phyloP scores from a whole-genome alignment of 2,888 invertebrate species.

The Gastracanthus pulcherrimus region DNA sequence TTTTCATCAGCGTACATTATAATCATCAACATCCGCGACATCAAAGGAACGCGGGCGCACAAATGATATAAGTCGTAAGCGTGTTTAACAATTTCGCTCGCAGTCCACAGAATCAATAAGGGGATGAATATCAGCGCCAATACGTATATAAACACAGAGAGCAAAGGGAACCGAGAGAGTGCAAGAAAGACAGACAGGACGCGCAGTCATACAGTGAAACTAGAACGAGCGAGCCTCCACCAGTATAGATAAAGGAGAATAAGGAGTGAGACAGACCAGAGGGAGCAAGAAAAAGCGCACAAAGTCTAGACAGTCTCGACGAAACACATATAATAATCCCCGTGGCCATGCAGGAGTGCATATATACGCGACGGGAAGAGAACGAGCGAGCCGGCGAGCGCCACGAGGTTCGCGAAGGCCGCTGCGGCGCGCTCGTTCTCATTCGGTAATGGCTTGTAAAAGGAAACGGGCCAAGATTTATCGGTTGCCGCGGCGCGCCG shows the following conservation, averaged over 20 bases:
- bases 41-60: conserved; percentile 42
- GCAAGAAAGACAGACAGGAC: conserved; percentile 7
- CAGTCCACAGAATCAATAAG: conserved; percentile 51
- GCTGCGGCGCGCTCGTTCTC: conserved; percentile 59
- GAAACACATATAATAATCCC: no score
- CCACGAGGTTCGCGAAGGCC: conserved; percentile 28
- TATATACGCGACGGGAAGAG: neutral
- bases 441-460: conserved; percentile 74
- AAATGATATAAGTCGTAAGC: conserved; percentile 56
- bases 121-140: conserved; percentile 51
- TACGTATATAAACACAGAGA: conserved; percentile 43
- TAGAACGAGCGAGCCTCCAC: neutral
- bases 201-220: neutral
- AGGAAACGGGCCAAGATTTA: conserved; percentile 74
- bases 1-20: conserved; percentile 41
- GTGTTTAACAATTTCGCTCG: conserved; percentile 52
- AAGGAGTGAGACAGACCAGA: neutral
- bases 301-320: conserved; percentile 47
- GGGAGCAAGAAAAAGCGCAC: neutral
- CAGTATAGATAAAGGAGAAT: neutral
- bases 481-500: conserved; percentile 69
- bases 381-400: neutral
- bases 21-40: conserved; percentile 47
- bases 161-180: neutral
- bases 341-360: no score